Conservation (phyloP, 53 echinoderm and acorn worm genomes). For the Patiria pectinifera region DNA sequence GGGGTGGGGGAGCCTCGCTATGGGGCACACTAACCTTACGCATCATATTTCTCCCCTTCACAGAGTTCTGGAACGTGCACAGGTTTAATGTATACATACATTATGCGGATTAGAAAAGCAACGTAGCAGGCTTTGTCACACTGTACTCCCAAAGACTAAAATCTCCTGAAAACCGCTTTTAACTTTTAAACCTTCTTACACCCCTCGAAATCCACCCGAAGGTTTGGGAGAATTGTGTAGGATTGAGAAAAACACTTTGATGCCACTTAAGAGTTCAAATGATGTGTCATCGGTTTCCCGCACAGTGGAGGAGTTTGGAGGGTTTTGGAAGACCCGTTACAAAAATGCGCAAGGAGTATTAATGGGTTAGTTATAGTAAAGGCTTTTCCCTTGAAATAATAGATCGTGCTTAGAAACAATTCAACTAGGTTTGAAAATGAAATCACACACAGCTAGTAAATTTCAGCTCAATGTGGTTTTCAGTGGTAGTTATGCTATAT, state of each 20-base stretch:
- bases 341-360: too few relatives aligned
- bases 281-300: too few relatives aligned
- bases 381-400: too few relatives aligned
- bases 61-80: conserved; percentile 63
- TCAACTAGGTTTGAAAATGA: neutral
- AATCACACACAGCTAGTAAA: neutral
- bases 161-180: too few relatives aligned
- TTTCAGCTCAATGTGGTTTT: neutral
- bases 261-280: too few relatives aligned
- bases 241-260: neutral
- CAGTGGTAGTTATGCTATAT: neutral
- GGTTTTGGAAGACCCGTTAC: too few relatives aligned
- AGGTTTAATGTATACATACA: conserved; percentile 33
- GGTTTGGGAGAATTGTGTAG: too few relatives aligned
- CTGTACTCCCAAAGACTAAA: neutral
- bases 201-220: neutral
- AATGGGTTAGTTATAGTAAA: too few relatives aligned
- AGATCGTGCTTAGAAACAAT: neutral
- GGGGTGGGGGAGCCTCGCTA: neutral
- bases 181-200: too few relatives aligned
- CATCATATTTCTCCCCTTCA: conserved; percentile 62
- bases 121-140: conserved; percentile 10
- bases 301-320: too few relatives aligned
- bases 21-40: conserved; percentile 46
- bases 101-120: conserved; percentile 50